These are phyloP conservation scores for Anneissia japonica DNA, from an alignment of 35 echinoderm and acorn worm species.

Conservation along the genomic window DNA sequence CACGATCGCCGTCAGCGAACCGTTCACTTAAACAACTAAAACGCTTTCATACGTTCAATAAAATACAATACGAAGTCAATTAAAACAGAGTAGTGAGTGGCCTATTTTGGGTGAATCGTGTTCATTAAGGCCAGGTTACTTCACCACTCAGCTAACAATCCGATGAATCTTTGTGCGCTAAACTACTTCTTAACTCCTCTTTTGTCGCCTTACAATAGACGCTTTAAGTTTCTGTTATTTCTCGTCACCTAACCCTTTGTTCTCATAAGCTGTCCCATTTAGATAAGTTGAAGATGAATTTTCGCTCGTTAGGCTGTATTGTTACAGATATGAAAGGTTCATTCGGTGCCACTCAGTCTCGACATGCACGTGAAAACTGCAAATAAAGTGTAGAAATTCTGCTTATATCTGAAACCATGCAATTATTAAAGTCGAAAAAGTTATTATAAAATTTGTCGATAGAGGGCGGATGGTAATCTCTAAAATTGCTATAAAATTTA, in stretches of 20 bases:
- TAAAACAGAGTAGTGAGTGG: neutral
- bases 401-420: too few relatives aligned
- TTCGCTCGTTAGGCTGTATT: neutral
- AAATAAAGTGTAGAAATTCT: too few relatives aligned
- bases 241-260: neutral
- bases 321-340: neutral
- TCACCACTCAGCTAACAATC: neutral
- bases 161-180: neutral
- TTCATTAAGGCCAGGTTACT: neutral
- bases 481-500: too few relatives aligned
- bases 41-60: neutral
- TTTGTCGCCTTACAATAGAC: neutral
- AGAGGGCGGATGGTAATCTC: too few relatives aligned
- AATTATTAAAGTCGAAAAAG: too few relatives aligned
- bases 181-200: neutral
- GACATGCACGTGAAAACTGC: neutral
- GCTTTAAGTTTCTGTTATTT: neutral
- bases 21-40: neutral
- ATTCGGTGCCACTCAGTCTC: neutral
- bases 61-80: neutral
- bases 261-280: neutral
- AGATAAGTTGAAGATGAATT: too few relatives aligned
- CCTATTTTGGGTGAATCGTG: neutral
- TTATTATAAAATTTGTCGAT: too few relatives aligned
- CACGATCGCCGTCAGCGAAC: neutral